Evolutionary conservation across 2,113 vertebrate genomes (phyloP).

Genomic region (Guaruba guarouba): DNA sequence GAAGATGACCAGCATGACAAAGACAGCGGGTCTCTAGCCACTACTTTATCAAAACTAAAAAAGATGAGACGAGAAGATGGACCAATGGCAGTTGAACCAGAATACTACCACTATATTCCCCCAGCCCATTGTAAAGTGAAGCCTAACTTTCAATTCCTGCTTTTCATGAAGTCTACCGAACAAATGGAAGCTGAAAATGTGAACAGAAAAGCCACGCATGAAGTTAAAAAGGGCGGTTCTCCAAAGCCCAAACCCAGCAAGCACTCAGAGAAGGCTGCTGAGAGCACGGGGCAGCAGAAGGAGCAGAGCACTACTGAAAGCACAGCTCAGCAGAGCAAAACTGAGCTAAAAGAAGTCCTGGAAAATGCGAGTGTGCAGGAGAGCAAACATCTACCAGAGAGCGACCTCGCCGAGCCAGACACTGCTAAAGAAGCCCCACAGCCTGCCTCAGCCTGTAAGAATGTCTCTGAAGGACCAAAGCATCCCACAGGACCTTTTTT

Average conservation of each 20-base stretch:
- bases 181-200: slow-evolving; percentile 78
- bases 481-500: slow-evolving; percentile 90
- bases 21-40: slow-evolving; percentile 84
- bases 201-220: slow-evolving; percentile 46
- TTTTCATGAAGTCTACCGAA: slow-evolving; percentile 96
- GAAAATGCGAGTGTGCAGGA: slow-evolving; percentile 48
- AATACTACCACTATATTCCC: slow-evolving; percentile 97
- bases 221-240: slow-evolving; percentile 68
- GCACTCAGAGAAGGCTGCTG: slow-evolving; percentile 47
- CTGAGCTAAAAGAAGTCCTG: slow-evolving; percentile 45
- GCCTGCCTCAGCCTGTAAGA: slow-evolving; percentile 48
- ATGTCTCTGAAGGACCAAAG: slow-evolving; percentile 81
- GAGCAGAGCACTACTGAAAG: slow-evolving; percentile 59
- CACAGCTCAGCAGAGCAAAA: slow-evolving; percentile 45
- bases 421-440: slow-evolving; percentile 51
- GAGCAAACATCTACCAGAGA: slow-evolving; percentile 5
- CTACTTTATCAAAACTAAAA: slow-evolving; percentile 92
- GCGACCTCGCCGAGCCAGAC: neutral
- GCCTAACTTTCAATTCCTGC: slow-evolving; percentile 94
- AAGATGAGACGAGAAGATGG: slow-evolving; percentile 95
- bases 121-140: slow-evolving; percentile 97
- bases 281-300: slow-evolving; percentile 37
- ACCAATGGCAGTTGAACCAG: slow-evolving; percentile 82
- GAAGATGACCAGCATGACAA: slow-evolving; percentile 77
- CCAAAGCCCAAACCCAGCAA: slow-evolving; percentile 75